A percentile compares a stretch with the other conserved stretches of the same genome.
Evolutionary conservation across 2,797 vertebrate species (phyloP).

Genomic region (Smutsia temminckii): DNA sequence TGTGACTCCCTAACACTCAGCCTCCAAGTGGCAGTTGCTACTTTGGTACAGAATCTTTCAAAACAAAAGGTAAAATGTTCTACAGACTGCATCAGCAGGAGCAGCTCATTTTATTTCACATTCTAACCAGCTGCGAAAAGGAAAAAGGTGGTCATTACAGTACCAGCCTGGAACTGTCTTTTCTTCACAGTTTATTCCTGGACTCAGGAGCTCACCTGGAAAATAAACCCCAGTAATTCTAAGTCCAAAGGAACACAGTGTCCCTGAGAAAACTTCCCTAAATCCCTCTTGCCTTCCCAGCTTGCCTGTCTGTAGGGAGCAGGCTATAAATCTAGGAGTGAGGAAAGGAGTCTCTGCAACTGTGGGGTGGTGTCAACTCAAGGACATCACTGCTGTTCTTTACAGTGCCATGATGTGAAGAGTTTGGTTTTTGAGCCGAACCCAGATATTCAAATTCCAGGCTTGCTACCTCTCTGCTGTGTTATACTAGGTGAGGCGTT

Average conservation of each 20-base stretch:
- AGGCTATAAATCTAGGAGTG: not conserved
- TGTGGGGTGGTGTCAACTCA: not conserved
- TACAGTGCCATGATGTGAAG: not conserved
- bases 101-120: conserved; percentile 36
- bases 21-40: conserved; percentile 29
- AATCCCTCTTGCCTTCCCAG: not conserved
- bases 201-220: conserved; percentile 26
- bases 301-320: not conserved
- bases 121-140: not conserved
- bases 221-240: conserved; percentile 32
- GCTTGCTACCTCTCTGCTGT: not conserved
- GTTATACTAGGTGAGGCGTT: not conserved
- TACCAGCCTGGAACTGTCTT: conserved; percentile 10
- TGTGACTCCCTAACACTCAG: not conserved
- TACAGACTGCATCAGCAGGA: not conserved
- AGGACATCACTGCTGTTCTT: not conserved
- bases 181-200: conserved; percentile 29
- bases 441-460: not conserved
- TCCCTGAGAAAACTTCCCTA: not conserved
- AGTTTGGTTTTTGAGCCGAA: not conserved
- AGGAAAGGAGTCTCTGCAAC: not conserved
- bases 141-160: not conserved
- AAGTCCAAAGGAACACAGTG: not conserved
- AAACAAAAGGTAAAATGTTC: conserved; percentile 28
- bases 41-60: not conserved